Percentiles rank a stretch among this genome's conserved stretches.
phyloP scores from a whole-genome alignment of 2,113 vertebrate species.

The Apteryx owenii region DNA sequence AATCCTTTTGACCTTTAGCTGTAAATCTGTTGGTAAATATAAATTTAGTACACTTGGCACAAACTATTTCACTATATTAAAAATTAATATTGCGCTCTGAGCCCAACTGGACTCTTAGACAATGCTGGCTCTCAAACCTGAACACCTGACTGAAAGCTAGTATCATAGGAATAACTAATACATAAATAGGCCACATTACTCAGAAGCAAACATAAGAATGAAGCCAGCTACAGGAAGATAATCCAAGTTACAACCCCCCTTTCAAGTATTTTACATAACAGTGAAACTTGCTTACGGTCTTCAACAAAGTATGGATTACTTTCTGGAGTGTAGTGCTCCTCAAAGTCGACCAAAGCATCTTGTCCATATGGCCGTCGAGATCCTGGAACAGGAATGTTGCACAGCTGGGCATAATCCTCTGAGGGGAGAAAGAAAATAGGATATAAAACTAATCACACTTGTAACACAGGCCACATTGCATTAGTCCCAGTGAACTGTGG shows the following conservation, averaged over 20 bases:
- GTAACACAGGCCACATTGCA: slow-evolving; percentile 30
- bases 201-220: neutral
- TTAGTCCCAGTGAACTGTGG: slow-evolving; percentile 28
- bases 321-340: slow-evolving; percentile 79
- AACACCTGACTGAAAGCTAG: slow-evolving; percentile 36
- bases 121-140: slow-evolving; percentile 16
- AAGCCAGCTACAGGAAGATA: neutral
- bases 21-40: slow-evolving; percentile 55
- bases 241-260: neutral
- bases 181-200: neutral
- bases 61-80: slow-evolving; percentile 10
- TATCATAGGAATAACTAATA: slow-evolving; percentile 23
- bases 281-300: slow-evolving; percentile 83
- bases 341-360: slow-evolving; percentile 87
- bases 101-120: neutral
- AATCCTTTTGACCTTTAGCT: slow-evolving; percentile 17
- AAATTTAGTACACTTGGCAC: neutral
- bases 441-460: slow-evolving; percentile 46
- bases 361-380: slow-evolving; percentile 84
- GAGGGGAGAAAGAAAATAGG: slow-evolving; percentile 29
- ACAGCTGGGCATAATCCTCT: slow-evolving; percentile 92
- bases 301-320: slow-evolving; percentile 82
- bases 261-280: slow-evolving; percentile 5
- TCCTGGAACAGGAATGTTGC: slow-evolving; percentile 86
- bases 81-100: neutral